Conservation (phyloP, 2,888 invertebrate genomes). For the Microctonus brassicae region DNA sequence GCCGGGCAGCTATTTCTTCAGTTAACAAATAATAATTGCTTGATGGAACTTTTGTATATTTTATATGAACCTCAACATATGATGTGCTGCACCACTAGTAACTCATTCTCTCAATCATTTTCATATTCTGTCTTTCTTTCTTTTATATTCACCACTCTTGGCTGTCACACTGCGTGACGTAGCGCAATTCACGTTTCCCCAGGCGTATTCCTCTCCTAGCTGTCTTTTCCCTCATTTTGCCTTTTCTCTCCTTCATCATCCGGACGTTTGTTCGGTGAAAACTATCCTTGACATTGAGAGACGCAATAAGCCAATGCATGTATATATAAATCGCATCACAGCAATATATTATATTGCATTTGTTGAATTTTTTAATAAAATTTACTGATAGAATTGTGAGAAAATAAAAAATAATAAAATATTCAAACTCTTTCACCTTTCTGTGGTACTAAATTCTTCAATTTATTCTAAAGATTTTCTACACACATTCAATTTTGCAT, state of each 20-base stretch:
- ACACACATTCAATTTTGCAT: no score
- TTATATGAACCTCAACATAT: conserved; percentile 21
- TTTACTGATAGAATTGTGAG: background rate
- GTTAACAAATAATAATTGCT: conserved; percentile 41
- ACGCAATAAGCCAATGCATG: background rate
- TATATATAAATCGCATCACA: no score
- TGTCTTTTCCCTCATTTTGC: conserved; percentile 29
- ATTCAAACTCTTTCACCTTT: no score
- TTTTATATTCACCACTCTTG: conserved; percentile 33
- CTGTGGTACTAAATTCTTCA: no score
- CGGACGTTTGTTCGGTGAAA: conserved; percentile 15
- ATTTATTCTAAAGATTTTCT: background rate
- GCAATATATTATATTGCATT: background rate
- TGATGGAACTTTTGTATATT: conserved; percentile 6
- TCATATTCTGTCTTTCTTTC: background rate
- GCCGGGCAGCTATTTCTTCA: conserved; percentile 27
- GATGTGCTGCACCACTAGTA: no score
- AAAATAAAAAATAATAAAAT: background rate
- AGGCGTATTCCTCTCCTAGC: conserved; percentile 21
- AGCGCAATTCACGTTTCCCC: conserved; percentile 42
- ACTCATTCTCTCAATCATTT: conserved; percentile 43
- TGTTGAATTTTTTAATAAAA: background rate
- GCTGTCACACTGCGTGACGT: conserved; percentile 49
- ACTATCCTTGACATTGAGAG: background rate
- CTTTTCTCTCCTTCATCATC: conserved; percentile 12